phyloP scores from a whole-genome alignment of 2,113 vertebrate species.

The Anolis sagrei region DNA sequence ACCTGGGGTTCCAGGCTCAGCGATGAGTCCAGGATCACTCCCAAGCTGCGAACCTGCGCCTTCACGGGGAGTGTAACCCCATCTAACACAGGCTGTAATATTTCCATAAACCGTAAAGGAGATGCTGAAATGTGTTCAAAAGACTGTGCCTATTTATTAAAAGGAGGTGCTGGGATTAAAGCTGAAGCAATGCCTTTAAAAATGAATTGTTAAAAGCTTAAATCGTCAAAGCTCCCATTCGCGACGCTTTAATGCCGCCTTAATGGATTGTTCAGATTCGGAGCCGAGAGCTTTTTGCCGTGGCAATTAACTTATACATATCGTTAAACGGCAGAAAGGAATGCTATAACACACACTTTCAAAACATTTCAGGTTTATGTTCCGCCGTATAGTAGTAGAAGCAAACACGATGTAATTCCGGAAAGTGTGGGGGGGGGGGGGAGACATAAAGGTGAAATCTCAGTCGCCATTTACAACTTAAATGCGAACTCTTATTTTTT shows the following conservation, averaged over 20 bases:
- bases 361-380: background rate
- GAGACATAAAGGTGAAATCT: too few species aligned
- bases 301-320: conserved; percentile 23
- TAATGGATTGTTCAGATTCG: background rate
- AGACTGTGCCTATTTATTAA: background rate
- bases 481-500: background rate
- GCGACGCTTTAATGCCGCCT: background rate
- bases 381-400: background rate
- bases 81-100: too few species aligned
- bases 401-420: background rate
- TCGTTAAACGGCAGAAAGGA: background rate
- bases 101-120: conserved; percentile 8
- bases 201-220: conserved; percentile 30
- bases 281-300: conserved; percentile 37
- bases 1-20: too few species aligned
- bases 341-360: background rate
- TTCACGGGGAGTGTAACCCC: too few species aligned
- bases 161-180: background rate
- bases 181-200: conserved; percentile 7
- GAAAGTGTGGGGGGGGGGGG: background rate
- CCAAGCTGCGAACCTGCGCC: too few species aligned
- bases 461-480: too few species aligned
- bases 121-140: background rate
- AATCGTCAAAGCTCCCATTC: conserved; percentile 8
- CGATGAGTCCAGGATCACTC: too few species aligned